phyloP scores from a whole-genome alignment of 2,113 vertebrate genomes.

The Pogonocichla stellata region DNA sequence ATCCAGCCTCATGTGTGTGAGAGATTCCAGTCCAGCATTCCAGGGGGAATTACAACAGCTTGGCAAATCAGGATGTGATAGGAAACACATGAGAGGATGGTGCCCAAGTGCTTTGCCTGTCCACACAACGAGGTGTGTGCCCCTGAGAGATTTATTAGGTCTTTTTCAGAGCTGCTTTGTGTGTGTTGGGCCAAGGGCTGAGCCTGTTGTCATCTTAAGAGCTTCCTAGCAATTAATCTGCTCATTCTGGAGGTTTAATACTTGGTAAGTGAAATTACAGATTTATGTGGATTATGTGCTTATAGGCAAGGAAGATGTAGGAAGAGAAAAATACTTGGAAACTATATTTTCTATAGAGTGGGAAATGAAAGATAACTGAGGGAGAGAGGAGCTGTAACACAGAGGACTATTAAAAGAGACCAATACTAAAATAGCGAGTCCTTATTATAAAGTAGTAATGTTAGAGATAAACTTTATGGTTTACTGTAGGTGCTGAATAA shows the following conservation, averaged over 20 bases:
- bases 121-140: background rate
- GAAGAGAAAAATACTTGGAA: background rate
- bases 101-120: no score
- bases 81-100: background rate
- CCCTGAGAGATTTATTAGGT: background rate
- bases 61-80: background rate
- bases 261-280: background rate
- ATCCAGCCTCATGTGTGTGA: background rate
- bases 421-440: background rate
- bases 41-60: background rate
- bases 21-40: no score
- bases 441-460: background rate
- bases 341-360: background rate
- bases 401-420: background rate
- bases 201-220: background rate
- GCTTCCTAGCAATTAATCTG: background rate
- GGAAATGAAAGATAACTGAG: background rate
- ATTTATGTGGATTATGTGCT: background rate
- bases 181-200: background rate
- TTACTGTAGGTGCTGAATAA: background rate
- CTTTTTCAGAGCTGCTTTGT: background rate
- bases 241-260: background rate
- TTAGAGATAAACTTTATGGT: background rate
- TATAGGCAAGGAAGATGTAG: background rate
- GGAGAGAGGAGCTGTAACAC: background rate